Evolutionary conservation across 92 coral and sea anemone species (phyloP).

Genomic region (Actinostola sp.): DNA sequence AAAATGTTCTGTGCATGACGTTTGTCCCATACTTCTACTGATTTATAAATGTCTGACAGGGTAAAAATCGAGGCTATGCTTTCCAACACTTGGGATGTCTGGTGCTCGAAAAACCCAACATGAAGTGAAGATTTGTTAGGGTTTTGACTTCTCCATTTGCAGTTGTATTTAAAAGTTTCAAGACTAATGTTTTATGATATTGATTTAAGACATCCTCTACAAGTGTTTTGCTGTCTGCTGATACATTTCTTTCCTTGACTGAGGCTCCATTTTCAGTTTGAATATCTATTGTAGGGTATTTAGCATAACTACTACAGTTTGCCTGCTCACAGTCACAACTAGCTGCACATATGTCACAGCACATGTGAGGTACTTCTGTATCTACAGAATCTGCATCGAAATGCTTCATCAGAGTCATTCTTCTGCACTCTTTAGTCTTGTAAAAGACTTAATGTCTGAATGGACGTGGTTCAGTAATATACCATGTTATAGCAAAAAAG

Average conservation of each 20-base stretch:
- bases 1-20: constrained; percentile 55
- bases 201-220: constrained; percentile 49
- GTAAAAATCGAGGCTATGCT: constrained; percentile 39
- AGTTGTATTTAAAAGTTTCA: constrained; percentile 45
- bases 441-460: constrained; percentile 16
- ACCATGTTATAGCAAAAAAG: constrained; percentile 26
- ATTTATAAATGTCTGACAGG: constrained; percentile 42
- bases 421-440: constrained; percentile 34
- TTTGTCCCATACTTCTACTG: constrained; percentile 67
- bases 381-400: no score
- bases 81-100: constrained; percentile 53
- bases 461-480: constrained; percentile 31
- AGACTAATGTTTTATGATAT: constrained; percentile 53
- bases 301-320: constrained; percentile 6
- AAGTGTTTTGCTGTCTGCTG: constrained; percentile 12
- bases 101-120: constrained; percentile 69
- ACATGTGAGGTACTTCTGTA: constrained; percentile 34
- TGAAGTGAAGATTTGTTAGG: no score
- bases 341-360: constrained; percentile 59
- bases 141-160: constrained; percentile 57
- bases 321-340: constrained; percentile 41
- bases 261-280: not conserved
- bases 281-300: not conserved
- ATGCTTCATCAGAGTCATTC: constrained; percentile 9
- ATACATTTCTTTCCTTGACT: constrained; percentile 27